Evolutionary conservation across 2,888 invertebrate species (phyloP), one percentile per base, ranked within the genome.

Genomic region (Drosophila silvestris): DNA sequence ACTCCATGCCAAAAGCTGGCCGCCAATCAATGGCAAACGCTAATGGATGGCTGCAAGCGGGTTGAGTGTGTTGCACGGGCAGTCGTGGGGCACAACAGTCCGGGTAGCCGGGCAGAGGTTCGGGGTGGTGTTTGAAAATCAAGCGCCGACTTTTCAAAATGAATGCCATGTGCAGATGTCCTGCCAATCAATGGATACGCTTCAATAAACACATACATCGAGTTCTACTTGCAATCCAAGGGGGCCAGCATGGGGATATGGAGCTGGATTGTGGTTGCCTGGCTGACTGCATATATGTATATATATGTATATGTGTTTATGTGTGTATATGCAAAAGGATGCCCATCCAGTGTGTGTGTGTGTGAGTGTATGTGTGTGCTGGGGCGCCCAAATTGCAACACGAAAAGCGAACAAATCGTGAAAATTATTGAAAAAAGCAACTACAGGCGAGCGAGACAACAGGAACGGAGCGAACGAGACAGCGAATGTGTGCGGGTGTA

Each of bases 141-240:
- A 67, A 68, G 61, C 74, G 78, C 81, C 79, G 78, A 79, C 84
- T 83, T 77, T 85, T 81, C 83, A 81, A 91, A 91, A 86, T 92
- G 93, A 91, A 91, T 91, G 92, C 89, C 92, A 91, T 91, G 85
- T 91, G 91, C 93, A 92, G 91, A 92, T 92, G 93, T 92, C 91
- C 90, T 92, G 93, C 91, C 93, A 92, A 92, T 93, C 93, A 92
- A 92, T 92, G 85, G 87, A 89, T 91, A 86, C 83, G 90, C 90
- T 89, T 90, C 88, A 91, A 85, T 91, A 84, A 89, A 90, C 89
- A 86, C 85, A 84, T 85, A 91, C 82, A 90, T 83, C 78, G 77
- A 78, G 81, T 75, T 74, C 64, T 77, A 68, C 68, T 58, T 74
- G 85, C 76, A 81, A 78, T 73, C 62, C 41, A 19, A 33, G 12